Evolutionary conservation across 2,888 invertebrate genomes (phyloP).

Genomic region (Apeira syringaria): DNA sequence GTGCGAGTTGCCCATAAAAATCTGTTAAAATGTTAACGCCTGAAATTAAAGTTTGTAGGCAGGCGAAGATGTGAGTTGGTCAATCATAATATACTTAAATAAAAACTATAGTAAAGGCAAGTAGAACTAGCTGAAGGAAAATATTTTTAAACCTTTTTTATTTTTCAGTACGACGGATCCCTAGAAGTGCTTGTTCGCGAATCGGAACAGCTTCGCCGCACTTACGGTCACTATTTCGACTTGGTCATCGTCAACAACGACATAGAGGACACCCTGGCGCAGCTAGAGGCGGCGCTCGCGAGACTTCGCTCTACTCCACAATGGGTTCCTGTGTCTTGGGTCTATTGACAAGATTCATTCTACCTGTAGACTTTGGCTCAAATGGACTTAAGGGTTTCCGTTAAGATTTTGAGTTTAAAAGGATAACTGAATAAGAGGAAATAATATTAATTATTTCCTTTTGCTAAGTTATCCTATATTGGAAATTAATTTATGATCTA

Average conservation of each 20-base stretch:
- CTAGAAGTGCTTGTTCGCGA: constrained; percentile 97
- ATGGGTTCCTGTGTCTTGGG: constrained; percentile 99
- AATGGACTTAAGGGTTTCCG: constrained; percentile 31
- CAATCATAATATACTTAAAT: too few species aligned
- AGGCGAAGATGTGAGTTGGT: too few species aligned
- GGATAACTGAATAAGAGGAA: too few species aligned
- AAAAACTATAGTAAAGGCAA: too few species aligned
- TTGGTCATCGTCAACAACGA: constrained; percentile 99
- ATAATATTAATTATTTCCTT: too few species aligned
- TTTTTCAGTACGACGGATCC: constrained; percentile 96
- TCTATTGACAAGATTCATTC: constrained; percentile 89
- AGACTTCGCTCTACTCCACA: constrained; percentile 95
- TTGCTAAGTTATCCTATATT: too few species aligned
- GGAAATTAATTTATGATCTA: too few species aligned
- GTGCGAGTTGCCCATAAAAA: too few species aligned
- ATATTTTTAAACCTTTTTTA: too few species aligned
- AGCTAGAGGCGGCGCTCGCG: constrained; percentile 95
- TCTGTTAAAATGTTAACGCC: too few species aligned
- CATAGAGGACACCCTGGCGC: constrained; percentile 98
- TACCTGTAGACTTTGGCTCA: constrained; percentile 38
- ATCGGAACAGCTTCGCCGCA: constrained; percentile 97
- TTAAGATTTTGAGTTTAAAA: constrained; percentile 21
- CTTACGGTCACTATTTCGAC: constrained; percentile 99
- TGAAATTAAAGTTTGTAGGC: too few species aligned
- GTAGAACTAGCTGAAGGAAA: too few species aligned